Percentiles rank a stretch among this genome's conserved stretches.
These are phyloP conservation scores for Noctua comes DNA, from an alignment of 2,888 invertebrate genomes.

Conservation along the genomic window DNA sequence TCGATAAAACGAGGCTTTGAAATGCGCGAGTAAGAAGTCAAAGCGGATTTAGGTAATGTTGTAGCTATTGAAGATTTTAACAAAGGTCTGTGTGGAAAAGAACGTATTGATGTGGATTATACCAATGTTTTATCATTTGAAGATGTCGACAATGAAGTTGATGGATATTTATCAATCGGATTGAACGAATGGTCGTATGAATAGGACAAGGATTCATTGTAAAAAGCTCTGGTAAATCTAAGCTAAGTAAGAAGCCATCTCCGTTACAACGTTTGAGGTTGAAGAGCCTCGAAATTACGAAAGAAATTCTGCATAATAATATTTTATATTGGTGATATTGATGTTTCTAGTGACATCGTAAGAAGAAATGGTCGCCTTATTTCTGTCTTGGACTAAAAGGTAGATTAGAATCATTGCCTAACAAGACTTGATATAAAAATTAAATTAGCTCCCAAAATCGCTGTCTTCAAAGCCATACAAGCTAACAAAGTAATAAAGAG, in stretches of 20 bases:
- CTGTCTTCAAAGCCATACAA: slow-evolving; percentile 63
- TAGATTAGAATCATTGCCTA: neutral
- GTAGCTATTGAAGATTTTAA: neutral
- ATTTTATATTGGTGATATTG: neutral
- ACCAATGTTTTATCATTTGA: neutral
- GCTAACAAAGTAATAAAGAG: slow-evolving; percentile 64
- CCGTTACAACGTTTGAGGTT: neutral
- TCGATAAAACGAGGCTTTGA: slow-evolving; percentile 71
- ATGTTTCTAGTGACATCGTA: neutral
- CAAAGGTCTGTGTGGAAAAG: neutral
- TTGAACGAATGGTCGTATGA: neutral
- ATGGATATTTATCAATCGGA: neutral
- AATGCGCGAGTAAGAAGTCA: slow-evolving; percentile 44
- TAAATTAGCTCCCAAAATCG: slow-evolving; percentile 21
- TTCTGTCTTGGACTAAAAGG: neutral
- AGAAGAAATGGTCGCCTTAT: neutral
- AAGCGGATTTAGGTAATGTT: neutral
- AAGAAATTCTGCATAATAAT: neutral
- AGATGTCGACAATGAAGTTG: neutral
- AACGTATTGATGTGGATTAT: neutral
- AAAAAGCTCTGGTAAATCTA: neutral
- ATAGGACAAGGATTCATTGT: rapidly evolving
- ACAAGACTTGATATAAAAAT: neutral
- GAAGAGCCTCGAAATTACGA: neutral
- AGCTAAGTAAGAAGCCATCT: neutral